phyloP scores from a whole-genome alignment of 2,113 vertebrate genomes.

The Symphodus melops region DNA sequence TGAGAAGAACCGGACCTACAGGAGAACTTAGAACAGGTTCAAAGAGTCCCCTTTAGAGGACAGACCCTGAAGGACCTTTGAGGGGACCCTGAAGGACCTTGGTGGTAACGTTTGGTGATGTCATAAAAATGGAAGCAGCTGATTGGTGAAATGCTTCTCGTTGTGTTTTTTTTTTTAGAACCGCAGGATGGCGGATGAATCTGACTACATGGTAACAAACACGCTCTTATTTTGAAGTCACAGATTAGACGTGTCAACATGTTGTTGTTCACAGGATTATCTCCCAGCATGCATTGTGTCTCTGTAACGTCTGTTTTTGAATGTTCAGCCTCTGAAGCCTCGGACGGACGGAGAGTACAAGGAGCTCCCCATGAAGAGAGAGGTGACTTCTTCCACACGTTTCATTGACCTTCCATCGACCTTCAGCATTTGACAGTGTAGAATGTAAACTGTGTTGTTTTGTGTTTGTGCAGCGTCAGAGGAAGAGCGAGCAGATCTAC shows the following conservation, averaged over 20 bases:
- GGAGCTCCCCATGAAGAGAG: slow-evolving; percentile 64
- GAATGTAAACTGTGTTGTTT: background rate
- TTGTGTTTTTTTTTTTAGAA: slow-evolving; percentile 36
- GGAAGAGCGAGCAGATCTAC: slow-evolving; percentile 73
- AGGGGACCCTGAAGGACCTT: too few species aligned
- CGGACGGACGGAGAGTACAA: slow-evolving; percentile 64
- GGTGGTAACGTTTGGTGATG: too few species aligned
- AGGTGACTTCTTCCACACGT: slow-evolving; percentile 39
- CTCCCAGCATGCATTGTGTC: too few species aligned
- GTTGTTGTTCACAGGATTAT: too few species aligned
- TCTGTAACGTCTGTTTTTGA: too few species aligned
- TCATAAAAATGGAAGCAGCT: background rate
- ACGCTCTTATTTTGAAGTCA: background rate
- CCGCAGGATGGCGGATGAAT: background rate
- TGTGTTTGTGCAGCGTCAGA: slow-evolving; percentile 64
- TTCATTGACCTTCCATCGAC: too few species aligned
- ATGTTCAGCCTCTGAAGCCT: slow-evolving; percentile 56
- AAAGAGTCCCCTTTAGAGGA: too few species aligned
- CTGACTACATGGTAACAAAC: slow-evolving; percentile 57
- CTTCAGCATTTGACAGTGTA: too few species aligned
- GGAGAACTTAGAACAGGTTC: too few species aligned
- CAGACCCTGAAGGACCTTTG: too few species aligned
- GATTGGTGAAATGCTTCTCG: background rate
- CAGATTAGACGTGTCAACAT: too few species aligned
- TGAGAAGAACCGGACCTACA: too few species aligned